phyloP scores from a whole-genome alignment of 2,113 vertebrate genomes.

The Crotalus helleri region DNA sequence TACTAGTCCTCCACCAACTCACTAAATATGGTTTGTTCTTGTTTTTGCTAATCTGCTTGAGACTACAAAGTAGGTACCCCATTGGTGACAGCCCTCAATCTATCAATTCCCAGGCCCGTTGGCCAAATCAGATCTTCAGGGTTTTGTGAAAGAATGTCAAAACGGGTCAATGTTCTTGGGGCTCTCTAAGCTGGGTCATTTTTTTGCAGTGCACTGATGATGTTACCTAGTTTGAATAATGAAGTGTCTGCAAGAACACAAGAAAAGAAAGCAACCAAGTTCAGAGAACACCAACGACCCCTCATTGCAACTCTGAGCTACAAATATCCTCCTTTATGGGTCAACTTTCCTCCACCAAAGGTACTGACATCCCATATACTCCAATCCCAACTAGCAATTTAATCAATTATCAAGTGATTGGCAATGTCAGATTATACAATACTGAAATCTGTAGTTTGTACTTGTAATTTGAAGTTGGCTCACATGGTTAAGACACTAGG shows the following conservation, averaged over 20 bases:
- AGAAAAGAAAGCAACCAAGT: neutral
- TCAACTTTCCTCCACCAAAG: neutral
- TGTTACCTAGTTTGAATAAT: neutral
- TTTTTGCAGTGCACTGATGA: neutral
- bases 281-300: neutral
- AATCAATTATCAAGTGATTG: neutral
- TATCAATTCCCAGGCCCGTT: neutral
- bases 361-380: neutral
- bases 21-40: neutral
- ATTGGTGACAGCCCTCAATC: neutral
- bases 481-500: neutral
- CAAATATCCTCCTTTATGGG: neutral
- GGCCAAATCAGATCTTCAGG: neutral
- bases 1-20: neutral
- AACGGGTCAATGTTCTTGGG: neutral
- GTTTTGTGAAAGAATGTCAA: neutral
- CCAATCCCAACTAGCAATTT: neutral
- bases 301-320: neutral
- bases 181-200: neutral
- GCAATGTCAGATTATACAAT: neutral
- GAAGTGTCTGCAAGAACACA: neutral
- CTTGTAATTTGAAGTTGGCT: neutral
- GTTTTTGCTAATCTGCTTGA: neutral
- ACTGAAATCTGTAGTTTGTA: neutral
- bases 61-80: neutral